Conservation (phyloP, 1,140 invertebrate species). For the Araneus ventricosus region DNA sequence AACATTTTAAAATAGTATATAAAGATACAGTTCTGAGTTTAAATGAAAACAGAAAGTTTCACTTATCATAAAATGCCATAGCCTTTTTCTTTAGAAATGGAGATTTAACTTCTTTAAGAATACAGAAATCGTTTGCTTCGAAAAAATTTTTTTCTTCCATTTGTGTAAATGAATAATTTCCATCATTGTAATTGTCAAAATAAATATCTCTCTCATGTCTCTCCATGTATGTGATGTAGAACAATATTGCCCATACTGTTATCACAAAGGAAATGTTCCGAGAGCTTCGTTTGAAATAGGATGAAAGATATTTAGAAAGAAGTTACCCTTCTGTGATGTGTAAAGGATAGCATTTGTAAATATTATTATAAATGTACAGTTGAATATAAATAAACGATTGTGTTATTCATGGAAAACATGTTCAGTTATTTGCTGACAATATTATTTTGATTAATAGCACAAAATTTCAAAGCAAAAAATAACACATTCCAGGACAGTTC, state of each 20-base stretch:
- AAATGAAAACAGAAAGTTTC: too few species aligned
- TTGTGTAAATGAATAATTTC: not conserved
- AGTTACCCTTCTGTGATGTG: conserved; percentile 63
- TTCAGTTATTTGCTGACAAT: not conserved
- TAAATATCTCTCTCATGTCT: not conserved
- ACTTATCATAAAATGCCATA: too few species aligned
- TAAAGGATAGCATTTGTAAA: conserved; percentile 47
- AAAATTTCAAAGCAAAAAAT: too few species aligned
- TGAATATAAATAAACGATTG: conserved; percentile 67
- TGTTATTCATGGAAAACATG: not conserved
- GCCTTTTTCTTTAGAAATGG: too few species aligned
- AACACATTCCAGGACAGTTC: too few species aligned
- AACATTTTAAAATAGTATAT: too few species aligned
- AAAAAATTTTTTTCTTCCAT: not conserved
- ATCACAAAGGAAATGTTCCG: conserved; percentile 12
- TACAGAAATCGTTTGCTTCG: too few species aligned
- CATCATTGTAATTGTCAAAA: not conserved
- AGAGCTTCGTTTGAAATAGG: conserved; percentile 40
- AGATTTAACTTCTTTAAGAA: too few species aligned
- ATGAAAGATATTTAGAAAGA: not conserved
- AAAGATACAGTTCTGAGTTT: too few species aligned
- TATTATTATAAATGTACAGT: conserved; percentile 69
- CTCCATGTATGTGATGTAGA: not conserved
- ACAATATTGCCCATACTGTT: not conserved
- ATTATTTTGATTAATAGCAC: too few species aligned